phyloP scores from a whole-genome alignment of 2,797 vertebrate genomes.

The Neomorphus geoffroyi region DNA sequence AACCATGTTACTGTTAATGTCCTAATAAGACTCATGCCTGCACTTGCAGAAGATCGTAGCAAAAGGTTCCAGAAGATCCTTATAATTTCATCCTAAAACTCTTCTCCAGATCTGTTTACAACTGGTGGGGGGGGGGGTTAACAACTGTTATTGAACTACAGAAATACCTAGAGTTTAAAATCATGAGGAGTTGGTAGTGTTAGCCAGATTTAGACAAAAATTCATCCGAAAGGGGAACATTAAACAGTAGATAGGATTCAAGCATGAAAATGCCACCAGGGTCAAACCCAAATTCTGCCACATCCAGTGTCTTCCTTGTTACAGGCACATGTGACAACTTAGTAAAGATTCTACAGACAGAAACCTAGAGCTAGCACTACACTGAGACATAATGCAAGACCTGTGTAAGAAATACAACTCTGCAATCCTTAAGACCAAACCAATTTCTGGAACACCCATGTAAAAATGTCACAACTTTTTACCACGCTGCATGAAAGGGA shows the following conservation, averaged over 20 bases:
- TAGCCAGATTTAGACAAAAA: neutral
- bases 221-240: neutral
- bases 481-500: neutral
- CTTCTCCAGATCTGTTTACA: neutral
- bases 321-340: neutral
- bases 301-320: neutral
- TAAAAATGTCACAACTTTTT: neutral
- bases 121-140: neutral
- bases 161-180: neutral
- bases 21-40: neutral
- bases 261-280: neutral
- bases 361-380: neutral
- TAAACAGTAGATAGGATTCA: neutral
- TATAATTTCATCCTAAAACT: neutral
- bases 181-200: fast-evolving
- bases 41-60: neutral
- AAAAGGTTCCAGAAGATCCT: neutral
- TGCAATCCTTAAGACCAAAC: neutral
- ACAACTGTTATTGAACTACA: neutral
- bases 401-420: neutral
- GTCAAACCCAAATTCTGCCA: neutral
- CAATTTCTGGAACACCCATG: neutral
- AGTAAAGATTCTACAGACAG: neutral
- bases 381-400: neutral
- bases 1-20: neutral